Percentiles rank a stretch among this genome's conserved stretches.
Conservation (phyloP, 2,888 invertebrate genomes). For the Macaria notata region DNA sequence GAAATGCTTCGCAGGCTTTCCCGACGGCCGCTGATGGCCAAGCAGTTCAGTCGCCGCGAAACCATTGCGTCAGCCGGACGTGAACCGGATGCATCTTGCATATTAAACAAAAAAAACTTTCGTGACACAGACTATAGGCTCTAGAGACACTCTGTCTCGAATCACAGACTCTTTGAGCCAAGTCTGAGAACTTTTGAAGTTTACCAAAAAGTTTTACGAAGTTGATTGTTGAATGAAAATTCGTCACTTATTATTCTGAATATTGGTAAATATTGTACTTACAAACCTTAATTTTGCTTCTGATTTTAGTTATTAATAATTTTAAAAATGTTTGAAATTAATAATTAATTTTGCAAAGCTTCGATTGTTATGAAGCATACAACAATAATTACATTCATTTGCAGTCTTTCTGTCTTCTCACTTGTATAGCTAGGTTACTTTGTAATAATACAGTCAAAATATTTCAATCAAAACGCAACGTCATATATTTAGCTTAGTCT, state of each 20-base stretch:
- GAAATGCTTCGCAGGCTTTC: conserved; percentile 63
- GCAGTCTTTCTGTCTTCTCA: no score
- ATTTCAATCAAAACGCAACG: no score
- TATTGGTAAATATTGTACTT: conserved; percentile 19
- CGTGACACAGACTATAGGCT: conserved; percentile 41
- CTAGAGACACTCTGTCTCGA: conserved; percentile 15
- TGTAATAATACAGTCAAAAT: no score
- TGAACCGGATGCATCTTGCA: conserved; percentile 56
- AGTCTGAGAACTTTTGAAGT: conserved; percentile 41
- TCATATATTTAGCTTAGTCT: no score
- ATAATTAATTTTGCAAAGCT: no score
- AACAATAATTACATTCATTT: no score
- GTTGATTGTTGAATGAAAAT: conserved; percentile 44
- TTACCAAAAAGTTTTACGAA: conserved; percentile 40
- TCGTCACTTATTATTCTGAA: conserved; percentile 37
- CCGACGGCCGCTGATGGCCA: conserved; percentile 55
- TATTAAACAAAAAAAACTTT: conserved; percentile 34
- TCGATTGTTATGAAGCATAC: no score
- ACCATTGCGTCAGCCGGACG: conserved; percentile 63
- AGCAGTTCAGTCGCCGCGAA: conserved; percentile 68
- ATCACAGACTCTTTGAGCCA: conserved; percentile 31
- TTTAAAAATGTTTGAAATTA: background rate
- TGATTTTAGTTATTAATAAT: background rate
- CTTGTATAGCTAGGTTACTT: no score
- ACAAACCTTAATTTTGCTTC: conserved; percentile 1